These are phyloP conservation scores for Alouatta palliata DNA, from an alignment of 2,113 vertebrate genomes.

Conservation along the genomic window DNA sequence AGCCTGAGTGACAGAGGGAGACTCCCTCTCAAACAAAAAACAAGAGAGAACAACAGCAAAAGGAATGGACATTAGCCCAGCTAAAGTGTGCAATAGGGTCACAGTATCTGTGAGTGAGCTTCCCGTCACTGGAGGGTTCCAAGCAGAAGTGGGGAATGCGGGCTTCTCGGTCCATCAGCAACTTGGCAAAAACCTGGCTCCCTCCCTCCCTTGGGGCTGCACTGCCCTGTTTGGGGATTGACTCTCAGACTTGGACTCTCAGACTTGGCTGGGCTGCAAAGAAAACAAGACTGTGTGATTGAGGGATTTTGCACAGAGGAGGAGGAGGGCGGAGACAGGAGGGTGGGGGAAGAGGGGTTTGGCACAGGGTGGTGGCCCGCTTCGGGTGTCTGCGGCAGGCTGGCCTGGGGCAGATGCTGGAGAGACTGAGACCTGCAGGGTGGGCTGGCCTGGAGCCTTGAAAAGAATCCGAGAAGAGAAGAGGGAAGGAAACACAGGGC, in stretches of 20 bases:
- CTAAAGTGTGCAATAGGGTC: not conserved
- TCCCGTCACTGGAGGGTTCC: not conserved
- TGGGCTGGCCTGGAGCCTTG: not conserved
- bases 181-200: conserved; percentile 42
- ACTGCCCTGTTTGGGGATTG: conserved; percentile 71
- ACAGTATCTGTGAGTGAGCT: not conserved
- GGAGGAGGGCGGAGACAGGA: not conserved
- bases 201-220: not conserved
- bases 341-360: conserved; percentile 20
- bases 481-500: not conserved
- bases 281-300: conserved; percentile 76
- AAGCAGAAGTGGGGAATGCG: not conserved
- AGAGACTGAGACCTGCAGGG: not conserved
- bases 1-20: too few species aligned
- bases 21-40: too few species aligned
- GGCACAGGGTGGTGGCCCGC: conserved; percentile 51
- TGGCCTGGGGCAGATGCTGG: conserved; percentile 45
- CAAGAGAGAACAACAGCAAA: too few species aligned
- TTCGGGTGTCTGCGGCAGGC: conserved; percentile 36
- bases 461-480: not conserved
- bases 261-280: conserved; percentile 77
- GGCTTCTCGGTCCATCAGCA: not conserved
- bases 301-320: conserved; percentile 44
- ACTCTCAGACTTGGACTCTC: conserved; percentile 72
- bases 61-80: not conserved